These are phyloP conservation scores for Seira musarum DNA, from an alignment of 2,888 invertebrate genomes.

Conservation along the genomic window DNA sequence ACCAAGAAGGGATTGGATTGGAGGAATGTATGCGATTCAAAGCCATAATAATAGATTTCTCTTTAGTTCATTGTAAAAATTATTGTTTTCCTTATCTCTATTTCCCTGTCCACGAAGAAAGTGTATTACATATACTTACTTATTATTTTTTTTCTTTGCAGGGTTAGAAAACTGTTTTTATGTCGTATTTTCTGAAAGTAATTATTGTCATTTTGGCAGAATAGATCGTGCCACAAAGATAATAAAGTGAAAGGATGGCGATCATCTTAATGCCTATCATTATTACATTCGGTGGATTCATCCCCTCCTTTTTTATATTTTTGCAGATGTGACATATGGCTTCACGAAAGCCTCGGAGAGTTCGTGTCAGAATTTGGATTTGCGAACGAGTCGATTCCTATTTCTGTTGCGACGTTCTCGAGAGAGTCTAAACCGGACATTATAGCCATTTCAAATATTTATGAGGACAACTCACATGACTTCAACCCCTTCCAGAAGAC, in stretches of 20 bases:
- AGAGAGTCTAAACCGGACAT: constrained; percentile 68
- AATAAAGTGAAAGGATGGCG: constrained; percentile 10
- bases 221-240: not conserved
- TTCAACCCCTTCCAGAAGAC: constrained; percentile 68
- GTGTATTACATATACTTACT: constrained; percentile 16
- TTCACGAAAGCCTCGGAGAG: constrained; percentile 68
- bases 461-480: constrained; percentile 67
- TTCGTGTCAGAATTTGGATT: constrained; percentile 69
- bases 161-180: constrained; percentile 15
- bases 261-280: constrained; percentile 36
- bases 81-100: no score
- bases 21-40: no score
- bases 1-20: no score
- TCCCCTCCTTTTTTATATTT: not conserved
- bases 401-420: constrained; percentile 68
- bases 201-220: not conserved
- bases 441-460: constrained; percentile 69
- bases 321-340: constrained; percentile 68
- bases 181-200: no score
- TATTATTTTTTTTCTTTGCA: not conserved
- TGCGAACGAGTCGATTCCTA: constrained; percentile 68
- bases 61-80: no score
- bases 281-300: constrained; percentile 38
- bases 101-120: no score
- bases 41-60: no score